Percentiles rank a stretch among this genome's conserved stretches.
Evolutionary conservation across 2,797 vertebrate species (phyloP).

Genomic region (Jordanella pulchra): DNA sequence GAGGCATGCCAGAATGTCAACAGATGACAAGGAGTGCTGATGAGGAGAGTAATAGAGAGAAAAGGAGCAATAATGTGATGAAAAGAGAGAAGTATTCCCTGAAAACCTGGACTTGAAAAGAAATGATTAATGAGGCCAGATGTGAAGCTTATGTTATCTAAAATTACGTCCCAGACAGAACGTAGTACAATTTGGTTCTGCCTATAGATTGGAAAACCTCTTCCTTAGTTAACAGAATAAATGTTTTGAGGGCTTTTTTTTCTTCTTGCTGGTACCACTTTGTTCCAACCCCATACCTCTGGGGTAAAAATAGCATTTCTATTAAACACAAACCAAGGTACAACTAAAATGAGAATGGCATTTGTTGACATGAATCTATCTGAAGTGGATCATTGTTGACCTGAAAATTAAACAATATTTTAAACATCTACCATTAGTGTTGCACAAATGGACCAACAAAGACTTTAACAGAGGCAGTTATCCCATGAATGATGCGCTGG

Average conservation of each 20-base stretch:
- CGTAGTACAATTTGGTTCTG: conserved; percentile 46
- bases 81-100: conserved; percentile 57
- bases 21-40: conserved; percentile 59
- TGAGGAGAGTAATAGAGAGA: not conserved
- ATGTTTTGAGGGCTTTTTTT: conserved; percentile 47
- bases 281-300: conserved; percentile 37
- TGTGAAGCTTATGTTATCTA: conserved; percentile 61
- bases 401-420: not conserved
- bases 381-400: conserved; percentile 18
- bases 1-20: conserved; percentile 62
- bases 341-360: conserved; percentile 62
- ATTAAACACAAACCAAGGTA: conserved; percentile 37
- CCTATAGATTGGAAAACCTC: conserved; percentile 41
- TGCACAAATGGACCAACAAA: not conserved
- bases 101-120: conserved; percentile 59
- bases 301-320: conserved; percentile 18
- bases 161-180: conserved; percentile 19
- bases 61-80: conserved; percentile 34
- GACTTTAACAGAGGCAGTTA: not conserved
- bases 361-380: conserved; percentile 57
- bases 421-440: not conserved
- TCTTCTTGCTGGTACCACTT: conserved; percentile 49
- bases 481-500: not conserved
- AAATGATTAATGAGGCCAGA: conserved; percentile 76
- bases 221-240: conserved; percentile 37